Evolutionary conservation across 2,113 vertebrate genomes (phyloP), one percentile per base, ranked within the genome.

Genomic region (Solenodon paradoxus): DNA sequence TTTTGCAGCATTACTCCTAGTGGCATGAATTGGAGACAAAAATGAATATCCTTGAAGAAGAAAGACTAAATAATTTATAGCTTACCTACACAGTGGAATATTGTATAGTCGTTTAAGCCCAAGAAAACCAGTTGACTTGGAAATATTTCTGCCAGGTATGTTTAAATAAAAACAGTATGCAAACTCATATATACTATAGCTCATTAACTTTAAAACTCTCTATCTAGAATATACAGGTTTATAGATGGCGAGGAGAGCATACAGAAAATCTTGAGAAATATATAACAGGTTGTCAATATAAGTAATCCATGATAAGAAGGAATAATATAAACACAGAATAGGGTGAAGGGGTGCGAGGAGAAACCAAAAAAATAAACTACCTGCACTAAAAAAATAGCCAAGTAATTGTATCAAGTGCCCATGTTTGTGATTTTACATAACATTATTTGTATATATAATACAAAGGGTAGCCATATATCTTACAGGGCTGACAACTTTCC

Each of bases 311-410:
- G 5, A 6, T 57, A 35, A 75, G 22, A 53, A 75, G 49, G 22
- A n/a, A 6, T 53, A 59, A 47, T 9, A 7, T 45, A 10, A 3
- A 1, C 19, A 61, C 1, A 24, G 15, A 19, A 8, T 0, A 1
- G 17, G 20, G 20, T 47, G 3, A 1, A 19, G 9, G 9, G 4
- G 19, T 0, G 3, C 0, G 9, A 30, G 5, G 0, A 4, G 9
- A 45, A 32, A 7, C 3, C 10, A 78, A 71, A 72, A 30, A 20
- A 61, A 35, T 0, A 9, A 74, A 32, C 35, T 30, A 47, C 6
- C 3, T 64, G 3, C 11, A 42, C 3, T 28, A 30, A n/a, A 64
- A 40, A 20, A 83, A 32, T 57, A 2, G 63, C 5, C 68, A 90
- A 53, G 2, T 38, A 20, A 6, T 38, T 24, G 3, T 24, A 78